These are phyloP conservation scores for Ricordea florida DNA, from an alignment of 92 coral and sea anemone species.

Conservation along the genomic window DNA sequence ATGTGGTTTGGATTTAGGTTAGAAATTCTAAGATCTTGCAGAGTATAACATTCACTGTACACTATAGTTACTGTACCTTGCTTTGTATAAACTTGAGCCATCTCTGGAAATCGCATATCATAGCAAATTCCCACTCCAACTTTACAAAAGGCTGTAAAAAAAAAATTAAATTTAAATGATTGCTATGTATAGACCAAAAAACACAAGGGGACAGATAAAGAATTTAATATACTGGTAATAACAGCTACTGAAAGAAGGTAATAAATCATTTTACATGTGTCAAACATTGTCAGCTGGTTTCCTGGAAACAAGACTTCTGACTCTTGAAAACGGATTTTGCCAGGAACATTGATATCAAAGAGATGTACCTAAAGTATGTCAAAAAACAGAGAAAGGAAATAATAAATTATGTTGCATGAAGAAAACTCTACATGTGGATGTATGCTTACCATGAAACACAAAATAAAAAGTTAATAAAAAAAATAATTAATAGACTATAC, in stretches of 20 bases:
- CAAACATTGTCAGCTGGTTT: slow-evolving; percentile 70
- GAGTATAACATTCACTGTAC: no score
- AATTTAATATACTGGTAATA: neutral
- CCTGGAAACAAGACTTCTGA: slow-evolving; percentile 92
- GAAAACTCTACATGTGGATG: neutral
- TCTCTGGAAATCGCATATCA: slow-evolving; percentile 89
- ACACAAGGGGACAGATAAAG: neutral
- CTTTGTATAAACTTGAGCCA: slow-evolving; percentile 90
- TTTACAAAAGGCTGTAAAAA: slow-evolving; percentile 76
- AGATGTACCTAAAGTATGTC: slow-evolving; percentile 81
- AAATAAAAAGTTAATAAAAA: neutral
- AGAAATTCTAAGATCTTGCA: no score
- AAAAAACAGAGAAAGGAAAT: no score
- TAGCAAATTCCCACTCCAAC: slow-evolving; percentile 96
- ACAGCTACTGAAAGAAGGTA: neutral
- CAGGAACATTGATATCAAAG: slow-evolving; percentile 97
- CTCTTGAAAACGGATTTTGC: slow-evolving; percentile 88
- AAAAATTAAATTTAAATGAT: no score
- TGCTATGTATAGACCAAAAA: neutral
- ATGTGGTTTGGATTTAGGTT: no score
- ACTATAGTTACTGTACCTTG: slow-evolving; percentile 70
- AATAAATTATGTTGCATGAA: neutral
- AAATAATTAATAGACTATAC: no score
- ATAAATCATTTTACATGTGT: slow-evolving; percentile 72
- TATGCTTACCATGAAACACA: neutral